Percentiles rank a stretch among this genome's conserved stretches.
Evolutionary conservation across 2,888 invertebrate species (phyloP).

Genomic region (Erpobdella octoculata): DNA sequence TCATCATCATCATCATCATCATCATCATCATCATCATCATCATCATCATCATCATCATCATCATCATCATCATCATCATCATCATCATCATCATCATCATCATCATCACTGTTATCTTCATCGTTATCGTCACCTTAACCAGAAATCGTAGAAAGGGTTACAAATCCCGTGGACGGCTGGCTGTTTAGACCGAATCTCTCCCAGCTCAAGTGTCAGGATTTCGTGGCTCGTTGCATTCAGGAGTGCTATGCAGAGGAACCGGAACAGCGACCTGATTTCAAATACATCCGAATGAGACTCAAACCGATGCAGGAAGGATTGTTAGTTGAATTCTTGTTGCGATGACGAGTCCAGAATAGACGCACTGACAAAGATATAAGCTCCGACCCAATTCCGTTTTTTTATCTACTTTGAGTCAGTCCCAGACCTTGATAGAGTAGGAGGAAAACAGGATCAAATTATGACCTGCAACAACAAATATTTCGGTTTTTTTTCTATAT

Average conservation of each 20-base stretch:
- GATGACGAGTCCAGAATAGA: no score
- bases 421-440: no score
- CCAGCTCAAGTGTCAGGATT: slow-evolving; percentile 66
- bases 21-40: slow-evolving; percentile 13
- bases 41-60: slow-evolving; percentile 7
- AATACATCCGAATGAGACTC: slow-evolving; percentile 74
- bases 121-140: neutral
- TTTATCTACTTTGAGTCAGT: no score
- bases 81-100: neutral
- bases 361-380: no score
- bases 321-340: slow-evolving; percentile 42
- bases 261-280: slow-evolving; percentile 79
- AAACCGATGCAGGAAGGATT: slow-evolving; percentile 78
- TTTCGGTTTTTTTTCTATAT: no score
- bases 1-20: slow-evolving; percentile 24
- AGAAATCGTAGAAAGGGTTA: slow-evolving; percentile 49
- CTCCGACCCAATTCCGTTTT: no score
- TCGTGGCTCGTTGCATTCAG: slow-evolving; percentile 61
- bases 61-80: neutral
- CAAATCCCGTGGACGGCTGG: slow-evolving; percentile 40
- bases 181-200: slow-evolving; percentile 60
- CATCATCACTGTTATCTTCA: neutral
- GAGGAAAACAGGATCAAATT: no score
- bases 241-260: slow-evolving; percentile 90
- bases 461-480: no score